Conservation (phyloP, 2,113 vertebrate genomes). For the Hystrix brachyura region DNA sequence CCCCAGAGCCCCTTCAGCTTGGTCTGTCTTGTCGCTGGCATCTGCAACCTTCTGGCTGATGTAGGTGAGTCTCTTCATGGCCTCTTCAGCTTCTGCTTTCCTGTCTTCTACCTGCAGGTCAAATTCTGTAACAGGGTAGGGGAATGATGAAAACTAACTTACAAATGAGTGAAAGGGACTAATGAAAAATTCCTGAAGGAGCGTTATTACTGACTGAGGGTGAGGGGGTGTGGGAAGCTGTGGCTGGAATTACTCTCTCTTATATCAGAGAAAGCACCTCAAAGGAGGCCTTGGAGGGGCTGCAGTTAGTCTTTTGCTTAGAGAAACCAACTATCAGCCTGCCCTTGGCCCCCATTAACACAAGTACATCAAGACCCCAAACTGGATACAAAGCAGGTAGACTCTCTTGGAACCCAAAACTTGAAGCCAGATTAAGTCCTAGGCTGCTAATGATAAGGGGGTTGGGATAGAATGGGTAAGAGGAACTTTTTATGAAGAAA, state of each 20-base stretch:
- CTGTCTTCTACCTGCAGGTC: constrained; percentile 89
- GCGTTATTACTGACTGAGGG: background rate
- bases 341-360: background rate
- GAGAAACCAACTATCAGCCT: background rate
- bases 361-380: background rate
- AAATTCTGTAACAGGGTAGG: constrained; percentile 89
- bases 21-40: constrained; percentile 86
- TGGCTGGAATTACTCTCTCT: background rate
- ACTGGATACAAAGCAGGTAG: background rate
- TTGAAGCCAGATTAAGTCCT: background rate
- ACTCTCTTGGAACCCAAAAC: constrained; percentile 1
- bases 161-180: background rate
- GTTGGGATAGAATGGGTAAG: background rate
- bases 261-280: background rate
- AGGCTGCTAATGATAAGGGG: background rate
- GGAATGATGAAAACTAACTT: background rate
- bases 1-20: constrained; percentile 85
- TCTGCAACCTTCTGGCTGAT: constrained; percentile 90
- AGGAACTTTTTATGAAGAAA: background rate
- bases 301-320: background rate
- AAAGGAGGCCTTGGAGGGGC: background rate
- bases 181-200: background rate
- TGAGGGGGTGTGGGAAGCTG: background rate
- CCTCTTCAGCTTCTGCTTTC: constrained; percentile 89
- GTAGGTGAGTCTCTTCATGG: constrained; percentile 89